Conservation (phyloP, 2,888 invertebrate species). For the Podabrus alpinus region DNA sequence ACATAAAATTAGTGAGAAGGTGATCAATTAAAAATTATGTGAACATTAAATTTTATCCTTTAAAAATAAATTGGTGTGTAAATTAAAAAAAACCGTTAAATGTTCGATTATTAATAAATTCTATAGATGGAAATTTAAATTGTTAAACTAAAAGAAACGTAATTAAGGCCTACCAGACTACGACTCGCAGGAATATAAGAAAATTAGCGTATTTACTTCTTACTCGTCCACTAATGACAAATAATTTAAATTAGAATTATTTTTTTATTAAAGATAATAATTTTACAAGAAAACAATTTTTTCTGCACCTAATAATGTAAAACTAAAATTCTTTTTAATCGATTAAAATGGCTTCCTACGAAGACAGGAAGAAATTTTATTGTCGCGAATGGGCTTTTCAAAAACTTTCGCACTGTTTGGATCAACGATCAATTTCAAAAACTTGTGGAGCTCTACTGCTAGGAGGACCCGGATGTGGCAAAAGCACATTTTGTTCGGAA, state of each 20-base stretch:
- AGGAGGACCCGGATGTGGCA: slow-evolving; percentile 90
- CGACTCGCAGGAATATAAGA: background rate
- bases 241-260: slow-evolving; percentile 15
- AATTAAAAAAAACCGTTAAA: slow-evolving; percentile 3
- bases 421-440: slow-evolving; percentile 83
- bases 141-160: background rate
- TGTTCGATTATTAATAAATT: slow-evolving; percentile 16
- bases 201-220: slow-evolving; percentile 5
- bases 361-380: slow-evolving; percentile 77
- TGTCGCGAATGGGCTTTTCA: slow-evolving; percentile 96
- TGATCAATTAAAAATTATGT: slow-evolving; percentile 10
- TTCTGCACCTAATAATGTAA: background rate
- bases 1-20: slow-evolving; percentile 16
- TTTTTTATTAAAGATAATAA: slow-evolving; percentile 15
- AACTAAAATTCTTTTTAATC: background rate
- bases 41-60: slow-evolving; percentile 4
- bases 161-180: slow-evolving; percentile 14
- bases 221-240: slow-evolving; percentile 25
- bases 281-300: slow-evolving; percentile 16
- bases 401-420: slow-evolving; percentile 89
- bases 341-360: slow-evolving; percentile 48
- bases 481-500: slow-evolving; percentile 87
- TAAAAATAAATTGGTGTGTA: slow-evolving; percentile 8
- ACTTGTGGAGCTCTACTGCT: slow-evolving; percentile 87
- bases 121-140: slow-evolving; percentile 14